Base-by-base conservation (phyloP, 2,888 invertebrate genomes). In the Brenthis ino region DNA sequence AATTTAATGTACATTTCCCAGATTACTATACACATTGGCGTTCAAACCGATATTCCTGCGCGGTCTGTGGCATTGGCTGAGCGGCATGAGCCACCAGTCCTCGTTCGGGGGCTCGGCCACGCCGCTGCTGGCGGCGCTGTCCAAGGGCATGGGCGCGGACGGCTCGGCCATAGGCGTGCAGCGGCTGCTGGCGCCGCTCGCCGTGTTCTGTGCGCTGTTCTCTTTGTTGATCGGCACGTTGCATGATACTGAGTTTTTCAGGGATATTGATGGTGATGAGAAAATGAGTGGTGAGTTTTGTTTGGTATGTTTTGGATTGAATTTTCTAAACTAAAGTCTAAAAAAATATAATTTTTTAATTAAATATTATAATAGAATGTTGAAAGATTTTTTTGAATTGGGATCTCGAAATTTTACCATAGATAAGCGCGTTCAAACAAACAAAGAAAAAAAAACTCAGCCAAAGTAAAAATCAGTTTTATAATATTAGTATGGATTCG, bases 141-240 rank as follows among this genome's bases (percentile, higher is more conserved):
- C 96, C 0, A 91, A 95, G n/a, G 96, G 96, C 0, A 90, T 95
- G 79, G 93, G 94, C 0, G 87, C 94, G 3, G 93, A 93, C 24
- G 77, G 85, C 66, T 89, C 94, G 0, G 92, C 93, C 8, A 93
- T 93, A 14, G 95, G 96, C 72, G 94, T 95, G 4, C 94, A 95
- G 20, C 93, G 94, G 14, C 94, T 98, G 16, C 93, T 97, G 13
- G 97, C 98, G 0, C 94, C 97, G 0, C 82, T 98, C 50, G 96
- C 97, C 0, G 96, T 97, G 1, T 98, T 98, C 87, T 97, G 97
- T 82, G 95, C 97, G 1, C 88, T 98, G 0, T 97, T 97, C 82
- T 96, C 96, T 56, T 93, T 97, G 53, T 91, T 97, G 4, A 94
- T 98, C 61, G 95, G 96, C 0, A 97, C 98, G 0, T 85, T 98